A percentile compares a stretch with the other conserved stretches of the same genome.
phyloP scores from a whole-genome alignment of 2,888 invertebrate species.

The Phalangium opilio region DNA sequence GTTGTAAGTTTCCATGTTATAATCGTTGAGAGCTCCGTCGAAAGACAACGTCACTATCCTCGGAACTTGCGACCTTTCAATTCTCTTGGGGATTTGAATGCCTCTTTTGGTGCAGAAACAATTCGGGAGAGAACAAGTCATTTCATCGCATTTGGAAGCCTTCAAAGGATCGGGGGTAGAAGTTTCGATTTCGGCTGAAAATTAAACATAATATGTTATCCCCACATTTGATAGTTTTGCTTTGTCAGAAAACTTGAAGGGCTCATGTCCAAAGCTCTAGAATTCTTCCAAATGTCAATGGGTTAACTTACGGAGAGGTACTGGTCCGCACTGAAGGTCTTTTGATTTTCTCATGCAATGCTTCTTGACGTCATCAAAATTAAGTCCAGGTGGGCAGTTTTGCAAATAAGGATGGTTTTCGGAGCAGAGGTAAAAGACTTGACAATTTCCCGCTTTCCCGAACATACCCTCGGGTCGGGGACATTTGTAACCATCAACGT shows the following conservation, averaged over 20 bases:
- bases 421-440: conserved; percentile 42
- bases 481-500: conserved; percentile 4
- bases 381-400: conserved; percentile 74
- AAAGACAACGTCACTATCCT: conserved; percentile 85
- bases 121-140: conserved; percentile 63
- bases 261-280: no score
- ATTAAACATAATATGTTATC: background rate
- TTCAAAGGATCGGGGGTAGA: conserved; percentile 46
- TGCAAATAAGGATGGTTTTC: conserved; percentile 73
- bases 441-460: conserved; percentile 13
- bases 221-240: no score
- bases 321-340: conserved; percentile 76
- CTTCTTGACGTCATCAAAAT: conserved; percentile 76
- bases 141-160: conserved; percentile 58
- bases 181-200: conserved; percentile 8
- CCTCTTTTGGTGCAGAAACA: conserved; percentile 88
- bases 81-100: conserved; percentile 64
- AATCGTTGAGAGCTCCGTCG: conserved; percentile 80
- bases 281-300: no score
- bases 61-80: conserved; percentile 72
- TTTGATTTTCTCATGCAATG: conserved; percentile 65
- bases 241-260: no score
- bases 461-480: conserved; percentile 14
- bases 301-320: conserved; percentile 32
- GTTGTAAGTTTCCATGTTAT: conserved; percentile 73